These are phyloP conservation scores for Hanleya hanleyi DNA, from an alignment of 2,888 invertebrate genomes.

Conservation along the genomic window DNA sequence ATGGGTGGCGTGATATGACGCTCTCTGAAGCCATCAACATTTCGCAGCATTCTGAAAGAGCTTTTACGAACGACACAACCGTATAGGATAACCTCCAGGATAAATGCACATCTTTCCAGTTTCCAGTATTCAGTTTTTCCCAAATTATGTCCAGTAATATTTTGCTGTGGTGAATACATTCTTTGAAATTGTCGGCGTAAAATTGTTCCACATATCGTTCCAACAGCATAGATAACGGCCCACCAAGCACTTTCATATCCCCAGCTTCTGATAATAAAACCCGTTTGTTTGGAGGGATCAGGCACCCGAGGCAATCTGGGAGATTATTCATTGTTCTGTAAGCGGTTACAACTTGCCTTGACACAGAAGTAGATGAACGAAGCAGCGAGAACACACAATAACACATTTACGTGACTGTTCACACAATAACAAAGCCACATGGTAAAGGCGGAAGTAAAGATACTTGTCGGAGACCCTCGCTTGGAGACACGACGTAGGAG, in stretches of 20 bases:
- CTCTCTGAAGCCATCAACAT: background rate
- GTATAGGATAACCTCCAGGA: conserved; percentile 80
- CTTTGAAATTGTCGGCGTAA: conserved; percentile 21
- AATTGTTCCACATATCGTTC: conserved; percentile 16
- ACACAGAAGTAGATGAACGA: too few species aligned
- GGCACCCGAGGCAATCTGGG: too few species aligned
- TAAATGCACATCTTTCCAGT: conserved; percentile 88
- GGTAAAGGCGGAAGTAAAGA: too few species aligned
- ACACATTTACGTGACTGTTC: too few species aligned
- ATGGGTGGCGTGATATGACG: background rate
- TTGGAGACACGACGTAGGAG: too few species aligned
- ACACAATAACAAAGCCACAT: too few species aligned
- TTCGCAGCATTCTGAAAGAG: conserved; percentile 55
- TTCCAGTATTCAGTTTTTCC: conserved; percentile 87
- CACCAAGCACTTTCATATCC: conserved; percentile 7
- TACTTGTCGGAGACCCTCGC: too few species aligned
- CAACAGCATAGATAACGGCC: conserved; percentile 15
- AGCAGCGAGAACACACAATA: too few species aligned
- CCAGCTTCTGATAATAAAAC: background rate
- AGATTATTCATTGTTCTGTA: too few species aligned
- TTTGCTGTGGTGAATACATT: too few species aligned
- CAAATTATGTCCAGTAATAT: conserved; percentile 77
- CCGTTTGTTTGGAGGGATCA: too few species aligned
- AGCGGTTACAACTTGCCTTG: too few species aligned
- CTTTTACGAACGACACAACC: conserved; percentile 79